A percentile compares a stretch with the other conserved stretches of the same genome.
phyloP scores from a whole-genome alignment of 1,140 invertebrate species.

The Andrena cerasifolii region DNA sequence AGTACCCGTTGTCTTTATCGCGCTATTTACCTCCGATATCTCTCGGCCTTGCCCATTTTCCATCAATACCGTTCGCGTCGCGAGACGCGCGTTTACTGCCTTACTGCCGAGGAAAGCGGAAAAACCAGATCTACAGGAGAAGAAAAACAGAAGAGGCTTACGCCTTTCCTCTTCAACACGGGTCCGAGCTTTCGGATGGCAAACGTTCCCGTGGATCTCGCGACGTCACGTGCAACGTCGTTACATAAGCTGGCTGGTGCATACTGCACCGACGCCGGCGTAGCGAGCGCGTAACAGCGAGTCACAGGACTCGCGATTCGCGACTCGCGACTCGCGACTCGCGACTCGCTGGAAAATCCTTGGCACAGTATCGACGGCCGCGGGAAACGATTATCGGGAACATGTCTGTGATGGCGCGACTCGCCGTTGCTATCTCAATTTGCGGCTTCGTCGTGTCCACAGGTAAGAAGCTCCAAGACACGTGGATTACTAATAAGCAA shows the following conservation, averaged over 20 bases:
- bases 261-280: not conserved
- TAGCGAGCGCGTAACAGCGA: too few species aligned
- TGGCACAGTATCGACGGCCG: conserved; percentile 18
- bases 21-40: not conserved
- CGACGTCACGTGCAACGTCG: not conserved
- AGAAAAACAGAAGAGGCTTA: too few species aligned
- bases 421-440: conserved; percentile 21
- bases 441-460: conserved; percentile 17
- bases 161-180: too few species aligned
- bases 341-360: conserved; percentile 23
- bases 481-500: too few species aligned
- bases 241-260: not conserved
- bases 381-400: conserved; percentile 4
- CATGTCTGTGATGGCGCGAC: conserved; percentile 13
- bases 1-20: not conserved
- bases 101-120: too few species aligned
- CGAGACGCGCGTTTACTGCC: not conserved
- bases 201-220: not conserved
- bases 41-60: not conserved
- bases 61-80: not conserved
- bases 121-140: too few species aligned
- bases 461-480: too few species aligned
- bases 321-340: too few species aligned
- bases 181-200: not conserved
- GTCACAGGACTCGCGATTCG: too few species aligned